phyloP scores from a whole-genome alignment of 2,797 vertebrate genomes.

The Megaceryle alcyon region DNA sequence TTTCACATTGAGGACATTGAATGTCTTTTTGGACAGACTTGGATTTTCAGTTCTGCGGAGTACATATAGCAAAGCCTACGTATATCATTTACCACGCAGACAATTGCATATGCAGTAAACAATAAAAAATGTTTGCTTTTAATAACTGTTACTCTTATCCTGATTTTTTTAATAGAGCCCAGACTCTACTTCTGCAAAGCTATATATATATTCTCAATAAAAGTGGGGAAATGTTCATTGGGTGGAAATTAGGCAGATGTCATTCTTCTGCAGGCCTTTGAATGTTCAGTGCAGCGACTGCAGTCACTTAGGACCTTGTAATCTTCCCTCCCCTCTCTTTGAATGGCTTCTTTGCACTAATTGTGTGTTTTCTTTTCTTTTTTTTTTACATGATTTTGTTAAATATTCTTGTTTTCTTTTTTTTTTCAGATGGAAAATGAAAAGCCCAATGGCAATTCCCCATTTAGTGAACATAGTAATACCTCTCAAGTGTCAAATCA shows the following conservation, averaged over 20 bases:
- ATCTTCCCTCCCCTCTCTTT: neutral
- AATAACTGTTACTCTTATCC: neutral
- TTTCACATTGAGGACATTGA: neutral
- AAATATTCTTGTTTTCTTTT: neutral
- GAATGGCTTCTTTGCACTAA: neutral
- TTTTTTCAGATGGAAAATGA: neutral
- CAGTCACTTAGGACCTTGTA: neutral
- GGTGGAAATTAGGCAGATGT: neutral
- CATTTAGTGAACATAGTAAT: fast-evolving
- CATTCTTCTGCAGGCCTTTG: neutral
- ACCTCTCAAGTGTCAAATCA: fast-evolving
- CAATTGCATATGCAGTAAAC: neutral
- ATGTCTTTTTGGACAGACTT: neutral
- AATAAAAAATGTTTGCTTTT: neutral
- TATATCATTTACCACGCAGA: neutral
- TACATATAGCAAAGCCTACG: neutral
- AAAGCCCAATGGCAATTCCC: fast-evolving
- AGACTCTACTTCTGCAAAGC: neutral
- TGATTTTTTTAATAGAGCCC: neutral
- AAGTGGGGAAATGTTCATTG: neutral
- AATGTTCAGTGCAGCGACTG: neutral
- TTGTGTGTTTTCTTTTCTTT: too few species aligned
- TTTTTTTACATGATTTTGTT: neutral
- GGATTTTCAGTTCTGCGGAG: neutral
- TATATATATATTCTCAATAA: neutral